Base-by-base conservation (phyloP, 2,113 vertebrate species). In the Microcebus jonahi region DNA sequence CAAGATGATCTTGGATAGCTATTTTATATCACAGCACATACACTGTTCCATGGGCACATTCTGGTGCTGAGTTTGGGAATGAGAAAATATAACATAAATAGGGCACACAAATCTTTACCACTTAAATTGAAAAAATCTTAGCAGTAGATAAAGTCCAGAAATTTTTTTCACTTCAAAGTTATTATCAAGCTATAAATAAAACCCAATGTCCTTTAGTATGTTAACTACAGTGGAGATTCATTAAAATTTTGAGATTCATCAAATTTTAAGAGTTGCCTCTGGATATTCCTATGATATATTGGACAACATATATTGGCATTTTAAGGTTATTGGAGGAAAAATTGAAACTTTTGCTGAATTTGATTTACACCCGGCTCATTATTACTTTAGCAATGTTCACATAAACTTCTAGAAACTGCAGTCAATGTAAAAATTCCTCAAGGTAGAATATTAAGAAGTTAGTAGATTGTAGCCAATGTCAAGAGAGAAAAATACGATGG, bases 181-280 rank as follows among this genome's bases (percentile, higher is more conserved):
- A 27, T 9, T 92, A 45, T 84, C 39, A 95, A 70, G 0, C 14
- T 90, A 87, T 59, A 91, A 76, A 90, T 77, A 89, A 95, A 84
- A 36, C 2, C 36, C 6, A 76, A 15, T 81, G 25, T 73, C 6
- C 4, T 68, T 55, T 8, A 76, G 36, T 18, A 29, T 85, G 50
- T 68, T 79, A 86, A 85, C 25, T 5, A 11, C 12, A 67, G 5
- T 63, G 61, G 3, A 85, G 65, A 85, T 5, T 68, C 10, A 75
- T n/a, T 34, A 75, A 45, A 88, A 61, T 11, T 34, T 67, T 86
- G 55, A 21, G 2, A 82, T 42, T 45, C 31, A 79, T 84, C 61
- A 80, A 61, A 73, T 67, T 42, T 96, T 91, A 92, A 75, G 27
- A 48, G 18, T 71, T 86, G 6, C 8, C 15, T 76, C 15, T 91